Base-by-base conservation (phyloP, 2,888 invertebrate genomes). In the Drosophila hamatofila region DNA sequence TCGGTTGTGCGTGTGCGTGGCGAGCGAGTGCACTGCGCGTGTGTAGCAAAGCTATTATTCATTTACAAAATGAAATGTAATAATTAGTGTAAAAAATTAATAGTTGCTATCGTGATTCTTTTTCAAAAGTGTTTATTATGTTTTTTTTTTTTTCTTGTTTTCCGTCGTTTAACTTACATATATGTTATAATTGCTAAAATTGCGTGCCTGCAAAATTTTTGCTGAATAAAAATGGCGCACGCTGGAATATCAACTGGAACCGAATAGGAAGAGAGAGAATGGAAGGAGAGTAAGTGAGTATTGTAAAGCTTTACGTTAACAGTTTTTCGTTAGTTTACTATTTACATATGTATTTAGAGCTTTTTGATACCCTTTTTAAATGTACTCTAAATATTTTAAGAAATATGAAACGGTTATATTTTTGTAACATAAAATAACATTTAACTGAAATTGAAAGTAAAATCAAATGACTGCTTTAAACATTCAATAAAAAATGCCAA, bases 391-490 rank as follows among this genome's bases (percentile, higher is more conserved):
- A 18, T 30, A 9, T 18, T 6, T 12, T 14, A 30, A 7, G 0
- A 2, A 16, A 44, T 23, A 8, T 11, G 11, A 30, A 30, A 30
- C 30, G 9, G 2, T 30, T 30, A 9, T 9, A 9, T 9, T 30
- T 39, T 39, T 39, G 25, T 9, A 4, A 2, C 2, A 18, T 41
- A 41, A 18, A 3, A 11, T 30, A 18, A 41, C 11, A 41, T 41
- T 12, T 12, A 42, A 21, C 12, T 23, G 3, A 48, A 52, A 11
- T 52, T 23, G 12, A 52, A 67, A 44, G 56, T 66, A 76, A 41
- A 42, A 58, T 61, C 44, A 64, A 54, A 69, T 57, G 56, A 61
- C 42, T 60, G 12, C 37, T 51, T 25, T 41, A 72, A 72, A 68
- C 52, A 33, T 52, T 49, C 60, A 44, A 44, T 23, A 74, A 70